Evolutionary conservation across 2,888 invertebrate genomes (phyloP).

Genomic region (Dyspetes luteomarginatus): DNA sequence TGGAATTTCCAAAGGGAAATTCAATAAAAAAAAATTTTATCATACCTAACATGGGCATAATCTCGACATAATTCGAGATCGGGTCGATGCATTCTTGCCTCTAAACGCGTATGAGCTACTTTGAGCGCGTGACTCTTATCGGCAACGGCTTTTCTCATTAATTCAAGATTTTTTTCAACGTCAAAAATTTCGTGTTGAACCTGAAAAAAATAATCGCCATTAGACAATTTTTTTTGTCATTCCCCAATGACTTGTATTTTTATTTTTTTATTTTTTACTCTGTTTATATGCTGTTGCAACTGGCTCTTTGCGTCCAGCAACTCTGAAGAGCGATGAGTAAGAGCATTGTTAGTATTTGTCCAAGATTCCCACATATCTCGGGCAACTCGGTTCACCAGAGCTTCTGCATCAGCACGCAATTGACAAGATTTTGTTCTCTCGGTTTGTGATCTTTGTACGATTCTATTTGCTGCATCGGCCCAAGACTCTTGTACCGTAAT

Average conservation of each 20-base stretch:
- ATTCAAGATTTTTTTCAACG: constrained; percentile 95
- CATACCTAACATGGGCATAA: constrained; percentile 90
- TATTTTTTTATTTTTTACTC: constrained; percentile 80
- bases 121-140: constrained; percentile 94
- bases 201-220: constrained; percentile 81
- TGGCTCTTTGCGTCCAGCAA: constrained; percentile 93
- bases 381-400: constrained; percentile 91
- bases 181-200: constrained; percentile 97
- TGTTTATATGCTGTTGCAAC: constrained; percentile 91
- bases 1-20: too few relatives aligned
- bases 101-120: constrained; percentile 95
- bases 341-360: constrained; percentile 92
- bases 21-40: background rate
- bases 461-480: constrained; percentile 92
- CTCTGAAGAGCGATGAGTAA: constrained; percentile 90
- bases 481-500: constrained; percentile 92
- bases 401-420: constrained; percentile 91
- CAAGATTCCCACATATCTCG: constrained; percentile 95
- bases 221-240: background rate
- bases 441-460: constrained; percentile 91
- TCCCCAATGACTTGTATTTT: background rate
- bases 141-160: constrained; percentile 94
- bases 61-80: constrained; percentile 96
- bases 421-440: constrained; percentile 92
- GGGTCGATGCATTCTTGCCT: constrained; percentile 94